These are phyloP conservation scores for Leptinotarsa juncta DNA, from an alignment of 2,888 invertebrate species.

Conservation along the genomic window DNA sequence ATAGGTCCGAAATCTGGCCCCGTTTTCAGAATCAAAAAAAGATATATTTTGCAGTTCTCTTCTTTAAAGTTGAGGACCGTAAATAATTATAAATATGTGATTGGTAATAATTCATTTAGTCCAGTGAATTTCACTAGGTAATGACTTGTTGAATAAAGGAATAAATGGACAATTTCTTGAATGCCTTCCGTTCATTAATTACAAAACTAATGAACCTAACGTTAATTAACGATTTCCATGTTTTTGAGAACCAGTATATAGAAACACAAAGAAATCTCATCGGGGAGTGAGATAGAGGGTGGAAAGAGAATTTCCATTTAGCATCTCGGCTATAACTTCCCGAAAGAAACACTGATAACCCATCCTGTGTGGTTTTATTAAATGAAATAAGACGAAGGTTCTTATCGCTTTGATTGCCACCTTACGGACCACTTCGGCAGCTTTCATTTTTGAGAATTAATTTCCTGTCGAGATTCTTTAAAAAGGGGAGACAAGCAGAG, in stretches of 20 bases:
- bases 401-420: conserved; percentile 64
- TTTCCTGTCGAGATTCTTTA: conserved; percentile 68
- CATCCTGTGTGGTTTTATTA: conserved; percentile 61
- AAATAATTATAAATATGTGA: too few relatives aligned
- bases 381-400: conserved; percentile 65
- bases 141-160: background rate
- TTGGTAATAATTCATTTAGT: too few relatives aligned
- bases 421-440: conserved; percentile 63
- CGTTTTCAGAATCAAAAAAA: too few relatives aligned
- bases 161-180: conserved; percentile 20
- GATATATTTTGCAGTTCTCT: too few relatives aligned
- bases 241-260: background rate
- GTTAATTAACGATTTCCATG: conserved; percentile 12
- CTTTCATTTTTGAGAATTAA: conserved; percentile 68
- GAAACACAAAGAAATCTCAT: conserved; percentile 4
- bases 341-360: conserved; percentile 56
- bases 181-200: conserved; percentile 23
- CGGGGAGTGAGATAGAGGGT: background rate
- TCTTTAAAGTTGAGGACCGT: too few relatives aligned
- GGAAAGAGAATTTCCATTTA: conserved; percentile 27
- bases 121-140: background rate
- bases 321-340: conserved; percentile 31
- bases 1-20: too few relatives aligned
- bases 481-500: conserved; percentile 63
- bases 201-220: conserved; percentile 6